Percentiles rank a stretch among this genome's conserved stretches.
Conservation (phyloP, 2,113 vertebrate species). For the Paracanthobrama guichenoti region DNA sequence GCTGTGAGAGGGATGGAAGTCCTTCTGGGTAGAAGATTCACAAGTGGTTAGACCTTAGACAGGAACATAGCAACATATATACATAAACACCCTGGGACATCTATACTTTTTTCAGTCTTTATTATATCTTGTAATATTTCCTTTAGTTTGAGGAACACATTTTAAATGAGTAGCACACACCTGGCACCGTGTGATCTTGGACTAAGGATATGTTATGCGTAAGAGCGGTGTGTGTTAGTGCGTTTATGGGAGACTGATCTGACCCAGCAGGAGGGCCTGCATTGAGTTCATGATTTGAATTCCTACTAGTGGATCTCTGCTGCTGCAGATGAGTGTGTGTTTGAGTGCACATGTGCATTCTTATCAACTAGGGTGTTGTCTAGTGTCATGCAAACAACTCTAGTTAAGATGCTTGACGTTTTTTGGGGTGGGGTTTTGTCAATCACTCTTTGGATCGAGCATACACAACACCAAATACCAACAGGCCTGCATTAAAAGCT, state of each 20-base stretch:
- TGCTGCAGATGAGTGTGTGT: slow-evolving; percentile 41
- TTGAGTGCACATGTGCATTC: slow-evolving; percentile 20
- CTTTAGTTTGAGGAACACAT: background rate
- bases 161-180: background rate
- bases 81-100: background rate
- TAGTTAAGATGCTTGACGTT: background rate
- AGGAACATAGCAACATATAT: background rate
- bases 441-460: background rate
- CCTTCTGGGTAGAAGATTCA: background rate
- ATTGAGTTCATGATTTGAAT: slow-evolving; percentile 51
- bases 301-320: slow-evolving; percentile 32
- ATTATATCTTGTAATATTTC: background rate
- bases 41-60: background rate
- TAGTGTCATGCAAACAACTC: background rate
- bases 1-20: slow-evolving; percentile 32
- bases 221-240: background rate
- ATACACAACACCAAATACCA: background rate
- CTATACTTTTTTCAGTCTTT: background rate
- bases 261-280: slow-evolving; percentile 48
- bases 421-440: background rate
- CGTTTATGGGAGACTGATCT: slow-evolving; percentile 8
- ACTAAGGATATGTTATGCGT: background rate
- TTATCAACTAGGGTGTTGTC: slow-evolving; percentile 1
- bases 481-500: background rate
- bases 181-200: background rate